phyloP scores from a whole-genome alignment of 2,797 vertebrate genomes.

The Acanthurus leucopareius region DNA sequence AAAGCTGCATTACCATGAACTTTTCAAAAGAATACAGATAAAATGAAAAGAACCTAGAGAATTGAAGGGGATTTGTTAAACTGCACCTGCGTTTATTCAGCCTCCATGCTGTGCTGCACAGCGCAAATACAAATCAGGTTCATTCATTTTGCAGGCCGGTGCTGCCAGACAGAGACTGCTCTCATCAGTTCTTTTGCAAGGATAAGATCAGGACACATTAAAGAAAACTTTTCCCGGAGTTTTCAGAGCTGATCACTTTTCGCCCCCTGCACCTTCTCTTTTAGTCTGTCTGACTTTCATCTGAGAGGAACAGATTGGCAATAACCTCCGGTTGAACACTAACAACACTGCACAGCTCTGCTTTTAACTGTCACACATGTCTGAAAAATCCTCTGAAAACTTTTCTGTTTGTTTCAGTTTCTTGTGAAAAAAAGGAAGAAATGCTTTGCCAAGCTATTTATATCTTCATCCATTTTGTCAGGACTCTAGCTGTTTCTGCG shows the following conservation, averaged over 20 bases:
- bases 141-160: neutral
- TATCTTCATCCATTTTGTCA: neutral
- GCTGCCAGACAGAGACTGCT: neutral
- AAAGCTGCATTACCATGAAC: neutral
- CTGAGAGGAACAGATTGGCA: neutral
- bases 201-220: conserved; percentile 23
- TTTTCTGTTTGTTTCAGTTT: neutral
- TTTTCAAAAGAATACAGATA: neutral
- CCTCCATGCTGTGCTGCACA: neutral
- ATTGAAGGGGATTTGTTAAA: neutral
- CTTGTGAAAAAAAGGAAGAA: neutral
- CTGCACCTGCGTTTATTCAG: neutral
- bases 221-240: neutral
- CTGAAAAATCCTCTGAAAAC: neutral
- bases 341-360: too few relatives aligned
- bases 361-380: neutral
- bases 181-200: neutral
- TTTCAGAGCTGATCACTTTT: conserved; percentile 5
- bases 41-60: neutral
- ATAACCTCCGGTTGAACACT: neutral
- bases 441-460: neutral
- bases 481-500: neutral
- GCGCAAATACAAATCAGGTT: neutral
- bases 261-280: too few relatives aligned
- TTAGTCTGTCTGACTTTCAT: neutral